Evolutionary conservation across 2,113 vertebrate genomes (phyloP), one percentile per base, ranked within the genome.

Genomic region (Cynocephalus volans): DNA sequence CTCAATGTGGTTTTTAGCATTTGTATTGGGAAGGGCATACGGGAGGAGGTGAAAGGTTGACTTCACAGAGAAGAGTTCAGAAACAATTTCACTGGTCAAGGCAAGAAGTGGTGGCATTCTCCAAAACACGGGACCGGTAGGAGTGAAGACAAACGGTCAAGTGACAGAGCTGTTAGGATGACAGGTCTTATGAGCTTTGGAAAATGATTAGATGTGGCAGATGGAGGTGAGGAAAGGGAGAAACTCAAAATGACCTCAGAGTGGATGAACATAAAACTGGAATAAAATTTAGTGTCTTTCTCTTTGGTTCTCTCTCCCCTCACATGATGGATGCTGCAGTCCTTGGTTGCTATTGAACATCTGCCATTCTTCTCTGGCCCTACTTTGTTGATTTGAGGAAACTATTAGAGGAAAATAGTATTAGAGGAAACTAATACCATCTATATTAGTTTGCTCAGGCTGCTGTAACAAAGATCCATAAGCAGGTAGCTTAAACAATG

Each of bases 341-440:
- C 24, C 6, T 21, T 50, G 36, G 52, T 15, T 54, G 24, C 1
- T 15, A 50, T 2, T 11, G 28, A n/a, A 1, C 6, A 0, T 48
- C 64, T 15, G 8, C 15, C 1, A 0, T 41, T 31, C 13, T 60
- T 13, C 77, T n/a, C 36, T 24, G 31, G 12, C 13, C 21, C 17
- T 4, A 5, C 6, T 36, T 18, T 10, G 21, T 13, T 13, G 4
- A 24, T 4, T 41, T 41, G 41, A 41, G 41, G 41, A 41, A 41
- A 41, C 41, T 4, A 4, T 41, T 41, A 41, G 41, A 3, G 41
- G 41, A 41, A 41, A 41, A 41, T 4, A 41, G 41, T 41, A 41
- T 41, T 41, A 41, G 41, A 41, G 41, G 41, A 41, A 41, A 41
- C 69, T n/a, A 31, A 64, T 21, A 24, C 54, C 21, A 4, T 14